Evolutionary conservation across 2,888 invertebrate genomes (phyloP).

Genomic region (Bellardia bayeri): DNA sequence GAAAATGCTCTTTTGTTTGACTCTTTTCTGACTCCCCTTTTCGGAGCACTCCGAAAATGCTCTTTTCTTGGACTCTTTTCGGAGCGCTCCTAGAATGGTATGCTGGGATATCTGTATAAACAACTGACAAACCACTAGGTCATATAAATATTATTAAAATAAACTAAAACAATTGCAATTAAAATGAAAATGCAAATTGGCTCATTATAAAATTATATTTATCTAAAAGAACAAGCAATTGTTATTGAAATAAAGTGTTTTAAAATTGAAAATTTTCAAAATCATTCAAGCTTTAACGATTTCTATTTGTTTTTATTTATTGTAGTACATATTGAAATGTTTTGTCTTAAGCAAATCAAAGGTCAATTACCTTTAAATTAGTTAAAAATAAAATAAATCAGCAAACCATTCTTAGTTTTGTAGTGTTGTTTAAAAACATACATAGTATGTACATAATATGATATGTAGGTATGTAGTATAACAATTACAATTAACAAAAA

Average conservation of each 20-base stretch:
- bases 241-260: constrained; percentile 9
- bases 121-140: constrained; percentile 32
- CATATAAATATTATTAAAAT: constrained; percentile 23
- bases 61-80: no score
- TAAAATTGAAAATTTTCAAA: constrained; percentile 9
- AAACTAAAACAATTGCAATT: constrained; percentile 7
- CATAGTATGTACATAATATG: neutral
- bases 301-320: constrained; percentile 12
- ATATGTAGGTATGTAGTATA: neutral
- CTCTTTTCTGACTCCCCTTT: no score
- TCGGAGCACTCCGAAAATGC: no score
- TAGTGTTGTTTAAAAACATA: neutral
- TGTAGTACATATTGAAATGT: neutral
- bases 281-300: constrained; percentile 27
- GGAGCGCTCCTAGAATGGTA: no score
- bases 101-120: neutral
- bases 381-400: neutral
- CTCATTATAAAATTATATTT: neutral
- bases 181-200: neutral
- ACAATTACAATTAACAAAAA: neutral
- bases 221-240: neutral
- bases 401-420: neutral
- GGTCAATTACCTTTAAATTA: constrained; percentile 51
- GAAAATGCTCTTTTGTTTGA: no score
- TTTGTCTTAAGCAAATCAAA: constrained; percentile 50